These are phyloP conservation scores for Notothenia coriiceps DNA, from an alignment of 2,113 vertebrate genomes.

Conservation along the genomic window DNA sequence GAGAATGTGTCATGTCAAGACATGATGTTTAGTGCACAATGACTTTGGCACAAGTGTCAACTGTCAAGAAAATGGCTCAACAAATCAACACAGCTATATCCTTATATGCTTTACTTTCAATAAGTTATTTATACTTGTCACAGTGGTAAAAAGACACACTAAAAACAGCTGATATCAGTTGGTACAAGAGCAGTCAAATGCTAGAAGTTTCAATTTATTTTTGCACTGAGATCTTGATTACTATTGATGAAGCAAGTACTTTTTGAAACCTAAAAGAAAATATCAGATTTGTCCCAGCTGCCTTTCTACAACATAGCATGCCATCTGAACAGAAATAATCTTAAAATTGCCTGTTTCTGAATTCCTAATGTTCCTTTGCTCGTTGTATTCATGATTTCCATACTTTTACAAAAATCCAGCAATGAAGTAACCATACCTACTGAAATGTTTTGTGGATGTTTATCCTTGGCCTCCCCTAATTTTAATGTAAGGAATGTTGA, in stretches of 20 bases:
- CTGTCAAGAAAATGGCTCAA: background rate
- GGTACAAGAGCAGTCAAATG: constrained; percentile 1
- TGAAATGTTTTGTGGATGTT: background rate
- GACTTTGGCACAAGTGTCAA: background rate
- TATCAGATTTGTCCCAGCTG: background rate
- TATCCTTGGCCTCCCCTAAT: constrained; percentile 2
- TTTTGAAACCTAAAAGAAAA: background rate
- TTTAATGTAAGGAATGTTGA: constrained; percentile 47
- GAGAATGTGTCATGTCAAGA: constrained; percentile 1
- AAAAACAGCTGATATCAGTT: constrained; percentile 1
- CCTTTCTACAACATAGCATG: background rate
- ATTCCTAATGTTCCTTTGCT: background rate
- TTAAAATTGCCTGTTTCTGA: background rate
- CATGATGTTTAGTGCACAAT: background rate
- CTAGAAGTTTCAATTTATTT: constrained; percentile 2
- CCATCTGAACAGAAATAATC: background rate
- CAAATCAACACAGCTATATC: background rate
- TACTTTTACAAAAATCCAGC: background rate
- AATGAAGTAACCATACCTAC: background rate
- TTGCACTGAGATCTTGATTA: background rate
- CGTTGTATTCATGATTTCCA: background rate
- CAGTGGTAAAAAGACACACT: background rate
- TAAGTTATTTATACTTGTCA: background rate
- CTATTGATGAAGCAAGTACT: background rate
- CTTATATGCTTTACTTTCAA: background rate